phyloP scores from a whole-genome alignment of 2,888 invertebrate species.

The Sepiola atlantica region DNA sequence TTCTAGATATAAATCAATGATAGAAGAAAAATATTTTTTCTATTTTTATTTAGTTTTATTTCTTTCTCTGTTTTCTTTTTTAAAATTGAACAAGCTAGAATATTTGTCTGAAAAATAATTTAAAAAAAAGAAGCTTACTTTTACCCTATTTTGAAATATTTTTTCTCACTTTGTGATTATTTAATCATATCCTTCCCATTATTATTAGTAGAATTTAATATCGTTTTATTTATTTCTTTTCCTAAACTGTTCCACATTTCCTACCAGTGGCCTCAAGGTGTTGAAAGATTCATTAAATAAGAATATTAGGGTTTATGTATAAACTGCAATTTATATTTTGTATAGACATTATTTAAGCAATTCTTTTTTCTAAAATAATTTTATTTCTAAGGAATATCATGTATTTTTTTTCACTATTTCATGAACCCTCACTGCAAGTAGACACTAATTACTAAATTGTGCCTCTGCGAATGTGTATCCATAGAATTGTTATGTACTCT shows the following conservation, averaged over 20 bases:
- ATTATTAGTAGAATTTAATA: not conserved
- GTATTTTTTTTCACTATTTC: not conserved
- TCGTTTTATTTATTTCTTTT: not conserved
- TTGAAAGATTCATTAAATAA: not conserved
- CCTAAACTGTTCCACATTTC: not conserved
- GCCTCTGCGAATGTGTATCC: not conserved
- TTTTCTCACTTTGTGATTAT: not conserved
- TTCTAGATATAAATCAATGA: not conserved
- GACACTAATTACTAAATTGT: not conserved
- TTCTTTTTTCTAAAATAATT: not conserved
- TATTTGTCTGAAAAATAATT: not conserved
- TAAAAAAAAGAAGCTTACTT: not conserved
- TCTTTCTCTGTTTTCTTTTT: not conserved
- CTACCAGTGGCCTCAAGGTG: constrained; percentile 1
- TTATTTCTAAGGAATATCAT: not conserved
- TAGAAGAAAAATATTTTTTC: not conserved
- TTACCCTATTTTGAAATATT: not conserved
- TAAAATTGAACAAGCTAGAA: not conserved
- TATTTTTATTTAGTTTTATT: not conserved
- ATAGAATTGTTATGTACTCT: too few species aligned
- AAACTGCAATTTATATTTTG: not conserved
- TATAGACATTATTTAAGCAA: not conserved
- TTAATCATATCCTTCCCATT: not conserved
- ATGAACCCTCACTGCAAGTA: not conserved
- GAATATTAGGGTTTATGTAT: not conserved